These are phyloP conservation scores for Tilapia sparmanii DNA, from an alignment of 2,113 vertebrate species.

Conservation along the genomic window DNA sequence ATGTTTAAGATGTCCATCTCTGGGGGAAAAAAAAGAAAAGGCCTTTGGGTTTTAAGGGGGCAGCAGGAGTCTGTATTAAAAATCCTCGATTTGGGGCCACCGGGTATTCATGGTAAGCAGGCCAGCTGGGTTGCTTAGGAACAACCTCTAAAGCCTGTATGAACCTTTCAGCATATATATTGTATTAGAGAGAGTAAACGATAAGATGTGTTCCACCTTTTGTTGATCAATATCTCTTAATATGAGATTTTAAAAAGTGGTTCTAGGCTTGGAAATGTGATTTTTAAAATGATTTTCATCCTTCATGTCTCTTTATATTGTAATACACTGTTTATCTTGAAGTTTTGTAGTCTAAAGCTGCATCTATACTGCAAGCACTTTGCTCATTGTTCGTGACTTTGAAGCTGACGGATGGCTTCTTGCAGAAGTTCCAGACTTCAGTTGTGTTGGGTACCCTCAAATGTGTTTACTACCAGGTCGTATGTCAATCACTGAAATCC, in stretches of 20 bases:
- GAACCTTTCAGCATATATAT: background rate
- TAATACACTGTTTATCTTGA: background rate
- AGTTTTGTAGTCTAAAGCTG: fast-evolving
- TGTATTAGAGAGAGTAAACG: background rate
- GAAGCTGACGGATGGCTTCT: background rate
- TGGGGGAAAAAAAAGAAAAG: fast-evolving
- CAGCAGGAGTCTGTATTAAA: background rate
- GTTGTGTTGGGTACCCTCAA: fast-evolving
- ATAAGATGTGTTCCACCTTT: background rate
- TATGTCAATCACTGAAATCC: background rate
- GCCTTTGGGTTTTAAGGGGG: background rate
- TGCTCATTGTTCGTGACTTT: background rate
- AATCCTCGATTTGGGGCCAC: background rate
- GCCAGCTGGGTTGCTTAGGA: background rate
- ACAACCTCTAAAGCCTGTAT: background rate
- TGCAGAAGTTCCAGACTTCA: background rate
- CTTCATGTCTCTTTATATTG: background rate
- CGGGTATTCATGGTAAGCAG: background rate
- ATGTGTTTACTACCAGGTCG: background rate
- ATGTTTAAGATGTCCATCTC: background rate
- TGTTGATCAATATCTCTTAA: background rate
- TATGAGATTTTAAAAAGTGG: background rate
- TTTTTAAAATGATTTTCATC: background rate
- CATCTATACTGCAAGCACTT: background rate
- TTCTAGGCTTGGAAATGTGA: background rate